Evolutionary conservation across 2,113 vertebrate genomes (phyloP).

Genomic region (Chunga burmeisteri): DNA sequence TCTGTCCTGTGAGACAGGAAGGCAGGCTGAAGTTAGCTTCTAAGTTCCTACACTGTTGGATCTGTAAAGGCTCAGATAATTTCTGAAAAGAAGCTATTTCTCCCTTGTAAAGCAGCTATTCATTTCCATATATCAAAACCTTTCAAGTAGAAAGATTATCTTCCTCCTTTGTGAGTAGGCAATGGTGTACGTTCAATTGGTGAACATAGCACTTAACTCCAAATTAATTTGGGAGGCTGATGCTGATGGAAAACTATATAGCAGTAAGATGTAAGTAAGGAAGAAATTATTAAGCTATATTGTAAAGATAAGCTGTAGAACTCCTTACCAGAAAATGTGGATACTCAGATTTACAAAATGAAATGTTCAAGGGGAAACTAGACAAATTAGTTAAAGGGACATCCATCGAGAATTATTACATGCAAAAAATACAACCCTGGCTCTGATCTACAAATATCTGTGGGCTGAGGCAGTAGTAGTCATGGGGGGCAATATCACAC

Average conservation of each 20-base stretch:
- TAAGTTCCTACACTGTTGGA: background rate
- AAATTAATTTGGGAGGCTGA: background rate
- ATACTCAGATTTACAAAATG: background rate
- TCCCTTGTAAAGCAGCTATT: background rate
- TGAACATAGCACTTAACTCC: background rate
- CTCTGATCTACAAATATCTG: background rate
- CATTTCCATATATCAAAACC: background rate
- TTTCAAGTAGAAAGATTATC: background rate
- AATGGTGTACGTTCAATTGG: background rate
- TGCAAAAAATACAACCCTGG: background rate
- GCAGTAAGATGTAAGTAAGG: background rate
- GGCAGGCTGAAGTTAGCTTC: background rate
- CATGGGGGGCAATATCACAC: background rate
- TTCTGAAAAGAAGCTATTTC: background rate
- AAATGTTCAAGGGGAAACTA: background rate
- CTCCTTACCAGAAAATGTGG: background rate
- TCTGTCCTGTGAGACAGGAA: background rate
- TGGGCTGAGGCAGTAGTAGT: background rate
- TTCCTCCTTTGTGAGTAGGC: background rate
- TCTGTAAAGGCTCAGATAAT: background rate
- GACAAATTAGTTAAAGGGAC: background rate
- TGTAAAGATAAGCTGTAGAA: background rate
- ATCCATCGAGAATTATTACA: background rate
- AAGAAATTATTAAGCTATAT: background rate
- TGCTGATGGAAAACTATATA: background rate